Base-by-base conservation (phyloP, 1,140 invertebrate genomes). In the honey bee (Apis mellifera) region DNA sequence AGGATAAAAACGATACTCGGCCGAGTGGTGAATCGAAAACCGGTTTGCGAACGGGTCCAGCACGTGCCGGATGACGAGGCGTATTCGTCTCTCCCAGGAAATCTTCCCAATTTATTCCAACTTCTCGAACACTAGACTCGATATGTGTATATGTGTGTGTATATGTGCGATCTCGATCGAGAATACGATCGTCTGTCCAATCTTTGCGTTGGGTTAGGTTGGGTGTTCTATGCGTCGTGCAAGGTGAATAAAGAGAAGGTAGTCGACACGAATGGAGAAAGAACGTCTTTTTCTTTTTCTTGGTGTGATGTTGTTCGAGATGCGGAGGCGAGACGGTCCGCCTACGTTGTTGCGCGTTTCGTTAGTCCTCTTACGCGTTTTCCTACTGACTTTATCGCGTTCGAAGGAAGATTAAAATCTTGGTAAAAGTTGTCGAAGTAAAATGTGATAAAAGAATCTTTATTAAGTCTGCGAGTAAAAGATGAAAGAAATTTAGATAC, bases 291-390 rank as follows among this genome's bases (percentile, higher is more conserved):
- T 77, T 60, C 71, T 59, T 59, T 19, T 9, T 42, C 57, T 74
- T 74, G n/a, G 9, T 42, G 42, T 5, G 15, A 1, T 48, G 83
- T 79, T 80, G 75, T 78, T 82, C 64, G 71, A 82, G 72, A 19
- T 83, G 89, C 86, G 89, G 88, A 82, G 89, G 88, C 88, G 89
- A 90, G 84, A 88, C 83, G 83, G 48, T 83, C 74, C 89, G 83
- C 89, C 89, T 84, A 90, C 88, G 79, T 79, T 54, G 72, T 86
- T 77, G 69, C 73, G 64, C 86, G 68, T 80, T 57, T 69, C 78
- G 66, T 77, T 85, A 77, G 52, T 75, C 77, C 74, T 64, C 50
- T 71, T 52, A 78, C 59, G 52, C 83, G 52, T 59, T 83, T 71
- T 50, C 75, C 59, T 69, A 50, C 55, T 55, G 64, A 19, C 66